Base-by-base conservation (phyloP, 1,140 invertebrate genomes). In the Heliconius nattereri region DNA sequence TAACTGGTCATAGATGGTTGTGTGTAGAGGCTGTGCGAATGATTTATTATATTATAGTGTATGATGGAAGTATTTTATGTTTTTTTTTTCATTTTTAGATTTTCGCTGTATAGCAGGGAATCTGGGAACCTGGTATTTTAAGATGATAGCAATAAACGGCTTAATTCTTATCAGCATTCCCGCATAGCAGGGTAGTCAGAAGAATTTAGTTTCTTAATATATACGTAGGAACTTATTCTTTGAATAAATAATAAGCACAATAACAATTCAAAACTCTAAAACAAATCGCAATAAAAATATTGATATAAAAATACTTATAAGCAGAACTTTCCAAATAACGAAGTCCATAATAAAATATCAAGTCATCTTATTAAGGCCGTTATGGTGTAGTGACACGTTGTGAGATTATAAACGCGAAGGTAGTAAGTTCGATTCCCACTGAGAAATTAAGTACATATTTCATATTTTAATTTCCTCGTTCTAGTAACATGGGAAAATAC, bases 1-100 rank as follows among this genome's bases (percentile, higher is more conserved):
- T 91, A 92, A 85, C 81, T 78, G 78, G 49, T 70, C 78, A 71
- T 78, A 84, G 82, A 83, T 73, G 57, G 78, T 73, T 49, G 52
- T 29, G 79, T 37, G 6, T 71, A 76, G 79, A 80, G 54, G 60
- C 26, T 66, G 54, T 57, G 54, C 54, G n/a, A 57, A 57, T 57
- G n/a, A 57, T 57, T 57, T 57, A 54, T 54, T 20, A 57, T 57
- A 23, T 57, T 26, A 6, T 60, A 9, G 8, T 13, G 0, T 60
- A n/a, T 26, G 8, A 26, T 26, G 9, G 3, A 23, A 0, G n/a
- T 20, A 20, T 52, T 20, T 52, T 20, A 7, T 52, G 9, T 45
- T 0, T 16, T 16, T 16, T 40, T 3, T 45, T 45, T 45, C 8
- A 37, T 13, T 16, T 45, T 45, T 45, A 45, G 0, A 3, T 45